Evolutionary conservation across 2,113 vertebrate species (phyloP), one percentile per base, ranked within the genome.

Genomic region (Tragelaphus buxtoni): DNA sequence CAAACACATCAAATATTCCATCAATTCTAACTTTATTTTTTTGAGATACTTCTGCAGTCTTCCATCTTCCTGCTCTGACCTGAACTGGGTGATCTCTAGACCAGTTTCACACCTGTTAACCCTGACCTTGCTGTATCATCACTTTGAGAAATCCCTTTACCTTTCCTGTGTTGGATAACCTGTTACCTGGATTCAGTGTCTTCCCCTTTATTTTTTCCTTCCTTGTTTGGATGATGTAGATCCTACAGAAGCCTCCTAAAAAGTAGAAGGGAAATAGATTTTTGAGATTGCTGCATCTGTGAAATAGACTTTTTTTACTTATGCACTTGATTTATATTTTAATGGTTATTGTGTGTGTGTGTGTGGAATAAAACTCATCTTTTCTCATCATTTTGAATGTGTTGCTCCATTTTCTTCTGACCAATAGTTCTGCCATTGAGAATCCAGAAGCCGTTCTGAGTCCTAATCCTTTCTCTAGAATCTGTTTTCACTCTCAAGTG

Each of bases 311-410:
- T 85, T 92, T 91, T 96, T 81, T 90, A 81, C 14, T 24, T n/a
- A 84, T 14, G 79, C 17, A 92, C 9, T 90, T 63, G 80, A 91
- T 95, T 95, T 92, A 91, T 85, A 79, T 56, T 88, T 96, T 94
- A 35, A 42, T 90, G 53, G 9, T 63, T 93, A 55, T 93, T 47
- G 47, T 55, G 61, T 63, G 7, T 9, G 30, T 63, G 61, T 9
- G 22, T 55, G 4, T 39, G n/a, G 16, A 89, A 14, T 89, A 79
- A 84, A 97, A 30, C 16, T 84, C 49, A 56, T 69, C 26, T 86
- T 94, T 89, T 53, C 65, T 93, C 49, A 47, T 93, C 18, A 80
- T 91, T 95, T 86, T 87, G 28, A 96, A 88, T 14, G 30, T 47
- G 1, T 69, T 95, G 79, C 30, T 90, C 42, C 2, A 9, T 86